Conservation (phyloP, 2,797 vertebrate genomes). For the Siniperca obscura region DNA sequence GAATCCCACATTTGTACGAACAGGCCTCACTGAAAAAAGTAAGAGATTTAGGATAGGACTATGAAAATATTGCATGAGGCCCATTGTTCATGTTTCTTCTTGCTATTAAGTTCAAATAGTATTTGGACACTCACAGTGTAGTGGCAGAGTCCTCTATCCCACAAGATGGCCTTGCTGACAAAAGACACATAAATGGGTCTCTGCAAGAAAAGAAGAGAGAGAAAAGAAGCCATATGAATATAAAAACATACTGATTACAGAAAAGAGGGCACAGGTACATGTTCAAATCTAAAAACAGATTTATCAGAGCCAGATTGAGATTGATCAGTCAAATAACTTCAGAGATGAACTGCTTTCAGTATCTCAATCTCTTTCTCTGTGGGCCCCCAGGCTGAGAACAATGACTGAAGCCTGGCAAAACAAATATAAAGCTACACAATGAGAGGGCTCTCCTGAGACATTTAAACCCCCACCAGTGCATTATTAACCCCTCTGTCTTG, state of each 20-base stretch:
- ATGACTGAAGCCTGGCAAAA: conserved; percentile 46
- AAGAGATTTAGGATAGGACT: background rate
- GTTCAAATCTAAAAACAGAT: conserved; percentile 12
- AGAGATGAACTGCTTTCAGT: conserved; percentile 40
- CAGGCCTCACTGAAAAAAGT: background rate
- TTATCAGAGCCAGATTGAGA: conserved; percentile 28
- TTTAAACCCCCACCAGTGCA: conserved; percentile 58
- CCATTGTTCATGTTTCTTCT: background rate
- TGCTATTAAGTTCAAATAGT: background rate
- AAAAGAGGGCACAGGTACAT: background rate
- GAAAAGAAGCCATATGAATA: conserved; percentile 32
- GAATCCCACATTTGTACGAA: background rate
- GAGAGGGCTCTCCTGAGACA: conserved; percentile 48
- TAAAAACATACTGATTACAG: conserved; percentile 5
- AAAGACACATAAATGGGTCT: conserved; percentile 72
- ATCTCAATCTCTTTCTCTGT: conserved; percentile 34
- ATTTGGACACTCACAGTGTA: conserved; percentile 61
- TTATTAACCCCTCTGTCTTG: conserved; percentile 75
- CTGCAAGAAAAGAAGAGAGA: conserved; percentile 68
- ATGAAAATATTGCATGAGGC: background rate
- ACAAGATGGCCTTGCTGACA: conserved; percentile 76
- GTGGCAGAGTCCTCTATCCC: conserved; percentile 74
- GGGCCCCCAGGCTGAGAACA: conserved; percentile 34
- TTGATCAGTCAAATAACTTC: conserved; percentile 33
- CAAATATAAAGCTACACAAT: conserved; percentile 57